Evolutionary conservation across 2,113 vertebrate genomes (phyloP).

Genomic region (Ibidorhyncha struthersii): DNA sequence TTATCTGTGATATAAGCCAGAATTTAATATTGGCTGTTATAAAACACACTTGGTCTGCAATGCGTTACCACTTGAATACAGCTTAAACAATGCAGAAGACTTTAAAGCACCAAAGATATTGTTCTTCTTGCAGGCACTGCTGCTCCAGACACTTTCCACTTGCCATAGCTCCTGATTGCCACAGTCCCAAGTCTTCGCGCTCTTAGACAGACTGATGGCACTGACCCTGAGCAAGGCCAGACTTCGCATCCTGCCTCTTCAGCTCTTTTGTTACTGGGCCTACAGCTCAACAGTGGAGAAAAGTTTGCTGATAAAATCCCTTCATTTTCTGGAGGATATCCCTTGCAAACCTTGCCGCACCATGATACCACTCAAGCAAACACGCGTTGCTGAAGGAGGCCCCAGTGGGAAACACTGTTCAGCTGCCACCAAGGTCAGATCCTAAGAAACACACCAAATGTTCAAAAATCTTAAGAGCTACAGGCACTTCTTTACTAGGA

Average conservation of each 20-base stretch:
- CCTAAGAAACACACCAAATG: neutral
- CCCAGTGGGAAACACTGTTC: neutral
- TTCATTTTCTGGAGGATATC: neutral
- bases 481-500: neutral
- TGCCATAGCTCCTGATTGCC: neutral
- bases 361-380: neutral
- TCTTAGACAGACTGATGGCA: neutral
- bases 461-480: neutral
- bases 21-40: neutral
- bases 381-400: rapidly evolving
- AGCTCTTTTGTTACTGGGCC: neutral
- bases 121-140: neutral
- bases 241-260: neutral
- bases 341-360: neutral
- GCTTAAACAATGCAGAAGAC: neutral
- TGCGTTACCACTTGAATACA: neutral
- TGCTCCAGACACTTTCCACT: neutral
- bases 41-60: neutral
- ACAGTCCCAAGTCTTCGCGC: rapidly evolving
- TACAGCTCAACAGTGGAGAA: neutral
- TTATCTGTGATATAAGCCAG: neutral
- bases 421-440: neutral
- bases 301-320: neutral
- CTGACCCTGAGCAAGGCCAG: neutral
- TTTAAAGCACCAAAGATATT: neutral